Base-by-base conservation (phyloP, 1,140 invertebrate species). In the Acromyrmex charruanus region DNA sequence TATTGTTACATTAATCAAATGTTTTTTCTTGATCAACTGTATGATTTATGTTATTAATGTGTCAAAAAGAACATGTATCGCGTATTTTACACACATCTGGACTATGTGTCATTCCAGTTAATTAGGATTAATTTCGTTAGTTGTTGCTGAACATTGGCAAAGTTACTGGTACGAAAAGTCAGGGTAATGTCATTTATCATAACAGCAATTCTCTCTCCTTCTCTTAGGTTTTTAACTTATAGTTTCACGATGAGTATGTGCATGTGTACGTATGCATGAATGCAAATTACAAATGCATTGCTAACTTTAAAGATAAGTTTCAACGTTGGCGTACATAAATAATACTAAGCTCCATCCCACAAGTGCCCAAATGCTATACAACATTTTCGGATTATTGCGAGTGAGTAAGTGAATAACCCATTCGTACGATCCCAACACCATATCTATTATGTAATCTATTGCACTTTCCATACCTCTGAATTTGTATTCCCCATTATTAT, bases 241-340 rank as follows among this genome's bases (percentile, higher is more conserved):
- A 79, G 74, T 85, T 68, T n/a, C 28, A 35, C 51, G 25, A 86
- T 68, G 84, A 53, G 49, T 72, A 63, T 53, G 68, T 58, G 28
- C 21, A 53, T 49, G 77, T 51, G 66, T 58, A 68, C 55, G 68
- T 39, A 35, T 3, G 28, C 28, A 31, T 12, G 71, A 63, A 58
- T 77, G 51, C 77, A 71, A 71, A 90, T 87, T 53, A 69, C 59
- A 59, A 80, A 85, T 74, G 81, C 55, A 18, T 25, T 65, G 72
- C 69, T 61, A 90, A 90, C 79, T 90, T 90, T 90, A 81, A 61
- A 35, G 85, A 68, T 85, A 92, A 92, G 91, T 92, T 92, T 87
- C 79, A 49, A 35, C 63, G 88, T 82, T 84, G 82, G 68, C 84
- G 90, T 77, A 84, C 88, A 91, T 92, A 92, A 92, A 92, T 92